Evolutionary conservation across 1,140 invertebrate species (phyloP), one percentile per base, ranked within the genome.

Genomic region (Mycetomoellerius zeteki): DNA sequence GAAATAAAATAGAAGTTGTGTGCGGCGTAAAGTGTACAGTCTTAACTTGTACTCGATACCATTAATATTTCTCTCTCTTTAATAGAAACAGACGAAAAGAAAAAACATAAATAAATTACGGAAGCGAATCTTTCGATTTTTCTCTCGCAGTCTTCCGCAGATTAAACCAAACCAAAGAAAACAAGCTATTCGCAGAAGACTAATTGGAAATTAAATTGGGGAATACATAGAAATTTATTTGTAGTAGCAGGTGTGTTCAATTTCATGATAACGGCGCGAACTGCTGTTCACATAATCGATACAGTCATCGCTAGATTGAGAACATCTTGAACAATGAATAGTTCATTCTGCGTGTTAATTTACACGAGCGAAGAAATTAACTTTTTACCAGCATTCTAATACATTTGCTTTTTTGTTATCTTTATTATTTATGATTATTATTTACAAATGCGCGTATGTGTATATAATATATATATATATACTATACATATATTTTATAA

Each of bases 1-100:
- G 47, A 81, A 71, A 69, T 65, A 50, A 71, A 54, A 43, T 21
- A 47, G 24, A 78, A 78, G 50, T 78, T 78, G 30, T 21, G 12
- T 37, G 16, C n/a, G 10, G 24, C 3, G 30, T 12, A 24, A 54
- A 54, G 12, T 19, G 8, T 5, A 24, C 16, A 30, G n/a, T 56
- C 54, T 50, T 71, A 81, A 71, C 16, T 27, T 43, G 50, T 4
- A 16, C 3, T 81, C 33, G 5, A 30, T 24, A 14, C 37, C 52
- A 21, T 37, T 6, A 14, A 47, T 47, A 14, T 81, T 14, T 56
- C 19, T 56, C 8, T 72, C 21, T 8, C 1, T 56, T 14, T 16
- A 7, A 43, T n/a, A 19, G 24, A 72, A 37, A 21, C 7, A 54
- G 58, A 54, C 5, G 30, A 10, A 71, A 37, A 14, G 14, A 16